phyloP scores from a whole-genome alignment of 2,113 vertebrate species.

The Xiphophorus hellerii region DNA sequence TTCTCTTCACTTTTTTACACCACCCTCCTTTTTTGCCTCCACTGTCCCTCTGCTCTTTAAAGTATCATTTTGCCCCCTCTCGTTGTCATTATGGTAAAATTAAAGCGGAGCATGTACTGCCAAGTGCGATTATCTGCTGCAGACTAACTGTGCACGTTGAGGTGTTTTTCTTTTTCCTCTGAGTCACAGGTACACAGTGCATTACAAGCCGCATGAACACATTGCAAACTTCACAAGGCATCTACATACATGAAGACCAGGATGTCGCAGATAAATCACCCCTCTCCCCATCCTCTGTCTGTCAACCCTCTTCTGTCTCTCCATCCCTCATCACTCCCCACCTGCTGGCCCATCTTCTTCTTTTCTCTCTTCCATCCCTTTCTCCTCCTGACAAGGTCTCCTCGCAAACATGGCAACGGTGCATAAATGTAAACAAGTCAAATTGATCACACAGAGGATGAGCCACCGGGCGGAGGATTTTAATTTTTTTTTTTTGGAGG shows the following conservation, averaged over 20 bases:
- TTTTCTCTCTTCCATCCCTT: slow-evolving; percentile 18
- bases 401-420: slow-evolving; percentile 63
- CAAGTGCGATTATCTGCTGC: slow-evolving; percentile 73
- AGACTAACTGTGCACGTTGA: slow-evolving; percentile 50
- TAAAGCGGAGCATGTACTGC: slow-evolving; percentile 80
- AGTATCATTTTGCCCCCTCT: slow-evolving; percentile 73
- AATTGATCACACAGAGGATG: slow-evolving; percentile 65
- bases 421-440: slow-evolving; percentile 73
- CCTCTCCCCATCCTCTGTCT: slow-evolving; percentile 23
- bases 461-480: slow-evolving; percentile 13
- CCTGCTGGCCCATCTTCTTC: slow-evolving; percentile 39
- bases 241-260: slow-evolving; percentile 62
- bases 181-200: slow-evolving; percentile 14
- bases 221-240: slow-evolving; percentile 60
- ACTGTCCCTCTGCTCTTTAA: slow-evolving; percentile 73
- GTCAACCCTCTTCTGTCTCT: slow-evolving; percentile 31
- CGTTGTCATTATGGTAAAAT: slow-evolving; percentile 76
- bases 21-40: slow-evolving; percentile 35
- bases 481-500: neutral
- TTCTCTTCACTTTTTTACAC: slow-evolving; percentile 27
- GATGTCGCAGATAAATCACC: slow-evolving; percentile 45
- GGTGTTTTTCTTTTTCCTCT: slow-evolving; percentile 21
- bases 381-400: slow-evolving; percentile 35
- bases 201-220: slow-evolving; percentile 33
- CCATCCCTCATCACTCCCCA: slow-evolving; percentile 18